Conservation (phyloP, 1,140 invertebrate genomes). For the Atopsyche davidsoni region DNA sequence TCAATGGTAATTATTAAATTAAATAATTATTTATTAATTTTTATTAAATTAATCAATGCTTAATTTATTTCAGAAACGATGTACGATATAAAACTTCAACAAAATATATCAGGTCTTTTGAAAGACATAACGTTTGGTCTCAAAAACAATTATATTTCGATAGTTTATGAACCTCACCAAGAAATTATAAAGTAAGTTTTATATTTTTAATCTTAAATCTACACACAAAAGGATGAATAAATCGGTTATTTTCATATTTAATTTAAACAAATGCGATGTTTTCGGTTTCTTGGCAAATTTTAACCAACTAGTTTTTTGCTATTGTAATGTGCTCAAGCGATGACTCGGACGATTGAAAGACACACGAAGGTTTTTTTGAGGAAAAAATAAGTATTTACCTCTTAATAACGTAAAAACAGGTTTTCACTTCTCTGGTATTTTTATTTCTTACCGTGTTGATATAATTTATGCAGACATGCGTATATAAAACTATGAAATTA, state of each 20-base stretch:
- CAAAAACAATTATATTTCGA: neutral
- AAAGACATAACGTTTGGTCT: slow-evolving; percentile 10
- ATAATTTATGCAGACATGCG: too few relatives aligned
- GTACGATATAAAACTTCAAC: neutral
- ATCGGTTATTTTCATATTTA: neutral
- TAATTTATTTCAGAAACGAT: too few relatives aligned
- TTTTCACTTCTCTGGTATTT: too few relatives aligned
- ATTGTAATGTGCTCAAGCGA: neutral
- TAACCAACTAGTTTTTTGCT: neutral
- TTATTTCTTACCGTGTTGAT: too few relatives aligned
- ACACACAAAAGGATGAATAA: neutral
- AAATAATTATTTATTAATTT: too few relatives aligned
- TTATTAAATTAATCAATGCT: too few relatives aligned
- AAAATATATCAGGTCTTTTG: slow-evolving; percentile 12
- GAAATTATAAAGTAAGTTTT: slow-evolving; percentile 4
- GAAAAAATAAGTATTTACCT: too few relatives aligned
- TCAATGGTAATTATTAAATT: too few relatives aligned
- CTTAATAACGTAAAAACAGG: too few relatives aligned
- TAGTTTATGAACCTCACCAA: slow-evolving; percentile 2
- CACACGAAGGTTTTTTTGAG: too few relatives aligned
- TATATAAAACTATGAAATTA: too few relatives aligned
- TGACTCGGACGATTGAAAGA: too few relatives aligned
- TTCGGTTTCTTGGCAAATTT: neutral
- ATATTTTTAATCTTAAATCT: neutral
- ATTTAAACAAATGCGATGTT: neutral